Percentiles rank a stretch among this genome's conserved stretches.
Evolutionary conservation across 2,797 vertebrate genomes (phyloP).

Genomic region (Acipenser ruthenus): DNA sequence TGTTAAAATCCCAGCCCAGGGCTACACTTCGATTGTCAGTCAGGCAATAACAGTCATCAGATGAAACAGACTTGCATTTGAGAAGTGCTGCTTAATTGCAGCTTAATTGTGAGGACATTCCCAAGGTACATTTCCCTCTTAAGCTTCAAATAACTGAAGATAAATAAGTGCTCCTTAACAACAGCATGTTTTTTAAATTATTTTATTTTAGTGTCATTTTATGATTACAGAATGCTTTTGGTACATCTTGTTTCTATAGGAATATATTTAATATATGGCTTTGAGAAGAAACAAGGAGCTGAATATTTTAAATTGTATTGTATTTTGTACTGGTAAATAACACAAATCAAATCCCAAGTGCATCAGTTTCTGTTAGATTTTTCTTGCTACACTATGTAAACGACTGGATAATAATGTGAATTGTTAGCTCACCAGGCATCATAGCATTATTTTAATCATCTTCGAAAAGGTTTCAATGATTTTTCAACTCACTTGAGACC

Average conservation of each 20-base stretch:
- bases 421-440: conserved; percentile 11
- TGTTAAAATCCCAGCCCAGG: conserved; percentile 29
- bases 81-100: conserved; percentile 19
- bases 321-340: too few species aligned
- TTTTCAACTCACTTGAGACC: conserved; percentile 12
- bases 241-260: too few species aligned
- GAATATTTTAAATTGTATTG: too few species aligned
- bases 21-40: conserved; percentile 26
- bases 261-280: too few species aligned
- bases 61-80: conserved; percentile 31
- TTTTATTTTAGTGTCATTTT: conserved; percentile 21
- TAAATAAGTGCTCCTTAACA: conserved; percentile 34
- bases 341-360: too few species aligned
- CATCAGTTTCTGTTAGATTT: too few species aligned
- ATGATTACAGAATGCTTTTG: conserved; percentile 11
- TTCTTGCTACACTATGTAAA: too few species aligned
- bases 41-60: conserved; percentile 31
- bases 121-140: conserved; percentile 19
- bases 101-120: conserved; percentile 33
- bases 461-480: conserved; percentile 6
- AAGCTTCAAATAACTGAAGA: conserved; percentile 24
- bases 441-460: neutral
- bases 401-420: too few species aligned
- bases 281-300: too few species aligned
- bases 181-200: conserved; percentile 28